Evolutionary conservation across 1,140 invertebrate genomes (phyloP).

Genomic region (Brachionus asplanchnoidis): DNA sequence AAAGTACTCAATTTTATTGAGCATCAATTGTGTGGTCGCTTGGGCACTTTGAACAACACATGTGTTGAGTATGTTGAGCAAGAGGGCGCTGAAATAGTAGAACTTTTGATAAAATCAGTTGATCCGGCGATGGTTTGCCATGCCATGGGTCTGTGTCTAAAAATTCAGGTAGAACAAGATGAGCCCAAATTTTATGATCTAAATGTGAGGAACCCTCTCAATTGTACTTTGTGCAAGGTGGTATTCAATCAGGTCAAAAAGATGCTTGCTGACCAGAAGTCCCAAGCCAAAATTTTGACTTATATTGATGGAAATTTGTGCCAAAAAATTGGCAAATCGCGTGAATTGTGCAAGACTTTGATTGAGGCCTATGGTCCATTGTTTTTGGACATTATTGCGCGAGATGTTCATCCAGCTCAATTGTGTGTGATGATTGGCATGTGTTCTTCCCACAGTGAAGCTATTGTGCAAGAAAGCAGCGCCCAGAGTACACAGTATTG

Average conservation of each 20-base stretch:
- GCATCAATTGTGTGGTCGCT: background rate
- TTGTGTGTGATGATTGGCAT: constrained; percentile 27
- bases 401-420: constrained; percentile 29
- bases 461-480: background rate
- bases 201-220: background rate
- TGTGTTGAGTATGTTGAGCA: constrained; percentile 26
- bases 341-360: constrained; percentile 32
- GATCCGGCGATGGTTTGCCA: constrained; percentile 10
- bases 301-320: constrained; percentile 26
- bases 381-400: constrained; percentile 20
- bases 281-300: background rate
- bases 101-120: background rate
- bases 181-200: constrained; percentile 10
- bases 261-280: constrained; percentile 19
- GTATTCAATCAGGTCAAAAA: constrained; percentile 29
- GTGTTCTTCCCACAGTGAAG: background rate
- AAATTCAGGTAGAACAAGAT: background rate
- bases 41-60: constrained; percentile 25
- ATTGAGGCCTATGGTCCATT: constrained; percentile 18
- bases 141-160: constrained; percentile 14
- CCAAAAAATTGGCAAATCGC: constrained; percentile 12
- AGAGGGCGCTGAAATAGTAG: constrained; percentile 17
- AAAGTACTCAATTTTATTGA: constrained; percentile 26
- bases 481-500: background rate
- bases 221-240: constrained; percentile 37